Evolutionary conservation across 2,888 invertebrate species (phyloP), one percentile per base, ranked within the genome.

Genomic region (Sipha maydis): DNA sequence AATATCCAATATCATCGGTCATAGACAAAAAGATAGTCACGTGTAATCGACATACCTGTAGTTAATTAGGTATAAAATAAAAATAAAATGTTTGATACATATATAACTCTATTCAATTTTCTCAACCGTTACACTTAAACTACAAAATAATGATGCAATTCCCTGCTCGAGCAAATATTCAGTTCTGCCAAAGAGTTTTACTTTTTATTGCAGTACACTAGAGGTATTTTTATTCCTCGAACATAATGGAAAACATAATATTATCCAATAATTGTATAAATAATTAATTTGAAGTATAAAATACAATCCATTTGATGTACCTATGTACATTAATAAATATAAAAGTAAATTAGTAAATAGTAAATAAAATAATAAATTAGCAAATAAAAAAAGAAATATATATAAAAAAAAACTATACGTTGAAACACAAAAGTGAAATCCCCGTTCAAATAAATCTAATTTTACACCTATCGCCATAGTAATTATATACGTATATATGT

Each of bases 51-150:
- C 84, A 41, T 67, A 67, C 61, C 76, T 76, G 4, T 34, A 31
- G 76, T 67, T 31, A 41, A n/a, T 76, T 83, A 14, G 41, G 34
- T 77, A 69, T 67, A 85, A 85, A 85, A 85, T 48, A 48, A 85
- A 77, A 85, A 77, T 48, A 31, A 77, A 85, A 48, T 31, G 79
- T 71, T 69, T 21, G 14, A 56, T 79, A 61, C 25, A 69, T 85
- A 77, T 38, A 85, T 85, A 85, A 48, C 56, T 48, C 69, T 71
- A 28, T 73, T 71, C 56, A 78, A 79, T 56, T 56, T 79, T 73
- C 56, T 86, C 85, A 79, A 86, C 85, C 85, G 85, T 86, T 86
- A 69, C 79, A 21, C 71, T 21, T 86, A 19, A 25, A 34, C 54
- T 56, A 34, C 34, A 11, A 54, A 79, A 11, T 34, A 79, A 73